Base-by-base conservation (phyloP, 2,113 vertebrate genomes). In the Forbesichthys agassizii region DNA sequence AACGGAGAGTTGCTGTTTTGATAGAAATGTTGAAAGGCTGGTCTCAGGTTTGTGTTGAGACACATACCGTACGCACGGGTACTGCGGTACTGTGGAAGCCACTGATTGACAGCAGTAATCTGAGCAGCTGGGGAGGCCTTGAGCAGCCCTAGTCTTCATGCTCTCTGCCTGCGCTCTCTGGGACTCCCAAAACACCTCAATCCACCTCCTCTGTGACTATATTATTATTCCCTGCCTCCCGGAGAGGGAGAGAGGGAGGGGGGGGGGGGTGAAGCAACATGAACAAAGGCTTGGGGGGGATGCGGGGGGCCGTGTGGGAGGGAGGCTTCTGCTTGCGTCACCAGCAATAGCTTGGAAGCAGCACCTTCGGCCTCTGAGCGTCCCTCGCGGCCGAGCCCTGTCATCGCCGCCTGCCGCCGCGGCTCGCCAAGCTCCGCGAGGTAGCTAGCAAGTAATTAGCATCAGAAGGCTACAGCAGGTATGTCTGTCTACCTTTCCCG, bases 361-460 rank as follows among this genome's bases (percentile, higher is more conserved):
- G 9, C 73, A 5, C 70, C 42, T 36, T 20, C 1, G 10, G 54
- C 66, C 27, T 71, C 58, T 60, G 27, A 20, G 9, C 57, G 16
- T 11, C 18, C 73, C 74, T 56, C 4, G 9, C 6, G 12, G 71
- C 78, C 78, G 79, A 83, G 81, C 84, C 13, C 66, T 63, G 65
- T 9, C 33, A 18, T 57, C 1, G 9, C 75, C 83, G 62, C 84
- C 73, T 90, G 84, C 86, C 84, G 61, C 73, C 6, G 12, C 2
- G 68, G 89, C 89, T 78, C 88, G 58, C 90, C 87, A 90, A 65
- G 56, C 68, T 48, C 11, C 0, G 68, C 11, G 78, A 73, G 74
- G 65, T 75, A 73, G 11, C 80, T 55, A 59, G 82, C 69, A 79
- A 81, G 81, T 88, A 86, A 91, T 90, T 86, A 88, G 78, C 83